phyloP scores from a whole-genome alignment of 2,797 vertebrate species.

The Enteromius afrohamiltoni region DNA sequence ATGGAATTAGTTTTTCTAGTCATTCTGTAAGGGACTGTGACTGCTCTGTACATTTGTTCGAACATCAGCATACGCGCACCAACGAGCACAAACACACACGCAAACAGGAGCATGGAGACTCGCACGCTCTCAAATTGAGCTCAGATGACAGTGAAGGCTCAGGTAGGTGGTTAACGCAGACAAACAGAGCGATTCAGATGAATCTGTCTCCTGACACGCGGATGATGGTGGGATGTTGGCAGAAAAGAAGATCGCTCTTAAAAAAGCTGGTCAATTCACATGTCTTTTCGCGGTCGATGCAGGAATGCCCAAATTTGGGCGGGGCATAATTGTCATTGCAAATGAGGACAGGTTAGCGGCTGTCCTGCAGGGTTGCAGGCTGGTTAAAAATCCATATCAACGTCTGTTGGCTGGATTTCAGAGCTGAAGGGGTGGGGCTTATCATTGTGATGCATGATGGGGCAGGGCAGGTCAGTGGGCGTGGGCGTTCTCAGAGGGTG shows the following conservation, averaged over 20 bases:
- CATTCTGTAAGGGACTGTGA: slow-evolving; percentile 29
- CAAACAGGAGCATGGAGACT: neutral
- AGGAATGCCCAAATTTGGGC: neutral
- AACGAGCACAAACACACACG: slow-evolving; percentile 19
- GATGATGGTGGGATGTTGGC: slow-evolving; percentile 19
- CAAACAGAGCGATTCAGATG: slow-evolving; percentile 13
- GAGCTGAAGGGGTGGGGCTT: neutral
- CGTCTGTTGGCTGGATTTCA: slow-evolving; percentile 12
- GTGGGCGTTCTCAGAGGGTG: slow-evolving; percentile 12
- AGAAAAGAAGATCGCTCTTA: neutral
- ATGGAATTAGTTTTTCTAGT: slow-evolving; percentile 34
- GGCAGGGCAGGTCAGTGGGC: neutral
- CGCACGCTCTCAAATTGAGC: slow-evolving; percentile 11
- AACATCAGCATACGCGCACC: slow-evolving; percentile 20
- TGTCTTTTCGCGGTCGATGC: neutral
- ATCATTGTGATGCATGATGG: slow-evolving; percentile 33
- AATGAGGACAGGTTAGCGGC: neutral
- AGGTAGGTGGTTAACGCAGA: slow-evolving; percentile 14
- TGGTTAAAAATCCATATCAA: slow-evolving; percentile 20
- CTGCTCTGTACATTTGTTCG: slow-evolving; percentile 38
- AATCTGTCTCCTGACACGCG: slow-evolving; percentile 17
- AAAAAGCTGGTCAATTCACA: slow-evolving; percentile 18
- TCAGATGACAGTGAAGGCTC: slow-evolving; percentile 20
- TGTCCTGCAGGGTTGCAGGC: slow-evolving; percentile 7
- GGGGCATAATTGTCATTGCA: neutral